Base-by-base conservation (phyloP, 1,140 invertebrate genomes). In the Pygmarrhopalites habei region DNA sequence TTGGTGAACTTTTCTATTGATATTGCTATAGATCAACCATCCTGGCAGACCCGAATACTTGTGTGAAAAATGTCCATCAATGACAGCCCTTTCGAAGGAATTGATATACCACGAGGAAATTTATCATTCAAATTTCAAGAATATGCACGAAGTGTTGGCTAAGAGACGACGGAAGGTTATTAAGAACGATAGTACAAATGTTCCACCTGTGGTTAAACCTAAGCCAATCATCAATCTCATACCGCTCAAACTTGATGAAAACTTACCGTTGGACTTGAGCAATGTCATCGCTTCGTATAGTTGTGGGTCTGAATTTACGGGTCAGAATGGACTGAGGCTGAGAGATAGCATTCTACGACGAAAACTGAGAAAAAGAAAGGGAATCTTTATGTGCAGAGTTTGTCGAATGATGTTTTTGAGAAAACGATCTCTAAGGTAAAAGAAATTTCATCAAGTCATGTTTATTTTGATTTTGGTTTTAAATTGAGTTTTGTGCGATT, bases 391-490 rank as follows among this genome's bases (percentile, higher is more conserved):
- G 53, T 56, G 53, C 53, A 7, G 53, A 35, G 23, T 56, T 39
- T 56, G 53, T 39, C 29, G 53, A 23, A 56, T 56, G 53, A 56
- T 56, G 53, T 56, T 56, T 56, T 41, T 56, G n/a, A 56, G 7
- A 3, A 56, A 39, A 26, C 5, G 19, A 15, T 14, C 29, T 4
- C 30, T 56, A 21, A 56, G 53, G 53, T 56, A 41, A 47, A 25
- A 47, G 7, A 19, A 19, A 19, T 5, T n/a, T 25, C 44, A 47
- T 47, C 44, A 47, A n/a, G n/a, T n/a, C 28, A 25, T 52, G 14
- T 41, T 47, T 19, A n/a, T n/a, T n/a, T n/a, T n/a, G n/a, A n/a
- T n/a, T n/a, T n/a, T n/a, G n/a, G n/a, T n/a, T n/a, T n/a, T n/a
- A n/a, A n/a, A n/a, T n/a, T n/a, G n/a, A n/a, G n/a, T n/a, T n/a